Base-by-base conservation (phyloP, 2,113 vertebrate genomes). In the Halichoerus grypus region DNA sequence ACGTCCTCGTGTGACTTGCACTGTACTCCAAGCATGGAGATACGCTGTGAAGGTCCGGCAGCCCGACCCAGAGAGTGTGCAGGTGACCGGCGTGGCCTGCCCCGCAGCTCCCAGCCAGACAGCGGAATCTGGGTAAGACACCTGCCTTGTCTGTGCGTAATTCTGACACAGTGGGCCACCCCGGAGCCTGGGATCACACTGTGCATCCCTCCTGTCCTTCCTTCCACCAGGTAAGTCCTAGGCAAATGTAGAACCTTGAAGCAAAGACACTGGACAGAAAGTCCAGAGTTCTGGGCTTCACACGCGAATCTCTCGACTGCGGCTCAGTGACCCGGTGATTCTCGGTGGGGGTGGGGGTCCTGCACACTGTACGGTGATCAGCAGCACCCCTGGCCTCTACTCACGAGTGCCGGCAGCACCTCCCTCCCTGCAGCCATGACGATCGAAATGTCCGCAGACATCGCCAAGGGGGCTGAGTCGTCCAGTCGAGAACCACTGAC, bases 301-400 rank as follows among this genome's bases (percentile, higher is more conserved):
- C 3, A 24, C 4, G 0, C 42, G 36, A 33, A 46, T 31, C 69
- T 22, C n/a, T 19, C 46, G 42, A 55, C 46, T 15, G 39, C 0
- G 4, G 65, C 19, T 19, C 10, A 12, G 71, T 9, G 39, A 51
- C 10, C 0, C 7, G 9, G 1, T 4, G 67, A 42, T 12, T 7
- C 51, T 5, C 28, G 24, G 18, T 0, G n/a, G 49, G 46, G 33
- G 46, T 4, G 24, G 33, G 33, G 4, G 7, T 21, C 16, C 67
- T 4, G 1, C 4, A 0, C n/a, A 19, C 22, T 4, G 3, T 0
- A 12, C 10, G 1, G 10, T 1, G 4, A 5, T n/a, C 33, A 7
- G 13, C 31, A 28, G 55, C 51, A 31, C 7, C 51, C 51, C 9
- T 3, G 5, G 31, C 36, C 26, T 85, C 11, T 19, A 8, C 18